Evolutionary conservation across 2,888 invertebrate genomes (phyloP).

Genomic region (Gastracanthus pulcherrimus): DNA sequence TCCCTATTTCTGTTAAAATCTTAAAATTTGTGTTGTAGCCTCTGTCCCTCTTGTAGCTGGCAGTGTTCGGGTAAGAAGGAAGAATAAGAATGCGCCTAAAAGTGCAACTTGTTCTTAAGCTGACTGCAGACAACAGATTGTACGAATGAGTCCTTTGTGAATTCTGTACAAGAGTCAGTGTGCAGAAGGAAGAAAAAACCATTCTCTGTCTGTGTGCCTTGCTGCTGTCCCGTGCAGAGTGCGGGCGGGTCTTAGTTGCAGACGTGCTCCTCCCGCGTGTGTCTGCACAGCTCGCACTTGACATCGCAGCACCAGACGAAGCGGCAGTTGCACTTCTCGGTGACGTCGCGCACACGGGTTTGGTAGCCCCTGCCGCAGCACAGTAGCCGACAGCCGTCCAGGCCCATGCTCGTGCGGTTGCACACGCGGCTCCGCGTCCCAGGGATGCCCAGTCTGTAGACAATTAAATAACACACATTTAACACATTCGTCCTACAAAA

Average conservation of each 20-base stretch:
- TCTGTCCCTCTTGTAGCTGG: not conserved
- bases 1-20: not conserved
- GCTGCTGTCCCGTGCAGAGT: not conserved
- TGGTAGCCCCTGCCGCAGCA: conserved; percentile 95
- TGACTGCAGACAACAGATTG: no score
- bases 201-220: no score
- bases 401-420: conserved; percentile 90
- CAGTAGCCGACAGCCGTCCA: conserved; percentile 91
- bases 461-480: no score
- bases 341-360: conserved; percentile 88
- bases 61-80: not conserved
- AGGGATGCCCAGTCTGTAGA: conserved; percentile 85
- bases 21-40: not conserved
- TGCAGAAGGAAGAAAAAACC: no score
- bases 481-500: no score
- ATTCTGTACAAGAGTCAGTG: no score
- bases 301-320: conserved; percentile 96
- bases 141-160: no score
- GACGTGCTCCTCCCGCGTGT: conserved; percentile 89
- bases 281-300: conserved; percentile 89
- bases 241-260: conserved; percentile 84
- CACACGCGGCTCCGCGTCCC: conserved; percentile 91
- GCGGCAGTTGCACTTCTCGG: conserved; percentile 92
- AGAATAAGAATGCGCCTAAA: no score
- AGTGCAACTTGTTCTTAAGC: no score